Evolutionary conservation across 2,888 invertebrate species (phyloP).

Genomic region (Sabatieria punctata): DNA sequence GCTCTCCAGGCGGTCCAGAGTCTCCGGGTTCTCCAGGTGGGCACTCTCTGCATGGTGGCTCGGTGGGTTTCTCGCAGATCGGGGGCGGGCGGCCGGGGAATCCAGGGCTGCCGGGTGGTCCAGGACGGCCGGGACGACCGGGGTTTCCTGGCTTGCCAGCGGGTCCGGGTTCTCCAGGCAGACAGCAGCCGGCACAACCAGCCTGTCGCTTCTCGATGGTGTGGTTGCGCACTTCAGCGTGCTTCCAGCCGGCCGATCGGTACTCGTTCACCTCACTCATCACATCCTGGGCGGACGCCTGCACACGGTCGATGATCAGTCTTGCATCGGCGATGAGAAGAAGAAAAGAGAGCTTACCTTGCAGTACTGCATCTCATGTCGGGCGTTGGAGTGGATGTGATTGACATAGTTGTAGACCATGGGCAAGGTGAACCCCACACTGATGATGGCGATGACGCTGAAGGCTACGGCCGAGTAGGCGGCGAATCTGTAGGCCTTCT

Average conservation of each 20-base stretch:
- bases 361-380: neutral
- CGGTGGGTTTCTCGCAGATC: neutral
- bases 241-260: neutral
- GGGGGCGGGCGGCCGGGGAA: constrained; percentile 8
- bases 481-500: too few species aligned
- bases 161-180: constrained; percentile 8
- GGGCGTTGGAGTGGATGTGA: neutral
- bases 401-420: neutral
- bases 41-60: too few species aligned
- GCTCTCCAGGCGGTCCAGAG: too few species aligned
- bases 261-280: constrained; percentile 1
- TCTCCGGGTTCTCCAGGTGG: too few species aligned
- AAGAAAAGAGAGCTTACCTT: too few species aligned
- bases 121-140: constrained; percentile 6
- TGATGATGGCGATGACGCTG: neutral
- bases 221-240: neutral
- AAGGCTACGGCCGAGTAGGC: too few species aligned
- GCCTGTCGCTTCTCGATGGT: constrained; percentile 8
- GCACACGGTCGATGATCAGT: too few species aligned
- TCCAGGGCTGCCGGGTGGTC: constrained; percentile 9
- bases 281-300: constrained; percentile 7
- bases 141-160: constrained; percentile 6
- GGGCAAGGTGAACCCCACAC: neutral
- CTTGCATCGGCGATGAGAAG: too few species aligned
- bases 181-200: constrained; percentile 9